Conservation (phyloP, 2,797 vertebrate species). For the Lophius americanus region DNA sequence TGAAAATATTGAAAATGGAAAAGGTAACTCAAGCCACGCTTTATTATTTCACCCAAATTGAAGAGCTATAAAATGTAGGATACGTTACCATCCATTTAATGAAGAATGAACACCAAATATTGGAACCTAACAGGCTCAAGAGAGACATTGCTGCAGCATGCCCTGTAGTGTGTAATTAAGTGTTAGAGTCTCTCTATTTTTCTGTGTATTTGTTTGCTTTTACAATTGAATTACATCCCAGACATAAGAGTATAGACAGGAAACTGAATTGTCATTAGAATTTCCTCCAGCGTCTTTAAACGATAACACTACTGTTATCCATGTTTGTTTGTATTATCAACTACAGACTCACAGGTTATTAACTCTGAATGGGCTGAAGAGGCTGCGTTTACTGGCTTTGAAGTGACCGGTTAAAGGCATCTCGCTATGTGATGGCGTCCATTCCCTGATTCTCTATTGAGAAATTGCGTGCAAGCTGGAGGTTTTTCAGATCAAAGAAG, state of each 20-base stretch:
- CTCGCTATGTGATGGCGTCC: neutral
- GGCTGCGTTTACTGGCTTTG: slow-evolving; percentile 22
- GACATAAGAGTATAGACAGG: neutral
- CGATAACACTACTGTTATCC: neutral
- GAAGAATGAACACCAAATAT: slow-evolving; percentile 17
- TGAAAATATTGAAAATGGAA: neutral
- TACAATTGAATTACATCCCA: slow-evolving; percentile 1
- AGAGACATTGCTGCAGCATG: slow-evolving; percentile 5
- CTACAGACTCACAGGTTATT: slow-evolving; percentile 3
- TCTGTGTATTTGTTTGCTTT: slow-evolving; percentile 4
- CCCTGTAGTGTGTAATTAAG: neutral
- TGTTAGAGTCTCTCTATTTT: neutral
- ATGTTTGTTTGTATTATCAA: neutral
- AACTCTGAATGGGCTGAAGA: slow-evolving; percentile 4
- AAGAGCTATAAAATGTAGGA: slow-evolving; percentile 12
- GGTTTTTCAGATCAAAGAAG: neutral
- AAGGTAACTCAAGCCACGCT: neutral
- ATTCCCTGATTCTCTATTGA: neutral
- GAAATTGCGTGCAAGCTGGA: too few species aligned
- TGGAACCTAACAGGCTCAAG: slow-evolving; percentile 4
- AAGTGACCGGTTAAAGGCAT: neutral
- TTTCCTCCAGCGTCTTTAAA: neutral
- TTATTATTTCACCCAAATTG: slow-evolving; percentile 10
- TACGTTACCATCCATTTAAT: slow-evolving; percentile 3
- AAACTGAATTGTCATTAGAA: neutral